These are phyloP conservation scores for Tachysurus vachellii DNA, from an alignment of 2,113 vertebrate genomes.

Conservation along the genomic window DNA sequence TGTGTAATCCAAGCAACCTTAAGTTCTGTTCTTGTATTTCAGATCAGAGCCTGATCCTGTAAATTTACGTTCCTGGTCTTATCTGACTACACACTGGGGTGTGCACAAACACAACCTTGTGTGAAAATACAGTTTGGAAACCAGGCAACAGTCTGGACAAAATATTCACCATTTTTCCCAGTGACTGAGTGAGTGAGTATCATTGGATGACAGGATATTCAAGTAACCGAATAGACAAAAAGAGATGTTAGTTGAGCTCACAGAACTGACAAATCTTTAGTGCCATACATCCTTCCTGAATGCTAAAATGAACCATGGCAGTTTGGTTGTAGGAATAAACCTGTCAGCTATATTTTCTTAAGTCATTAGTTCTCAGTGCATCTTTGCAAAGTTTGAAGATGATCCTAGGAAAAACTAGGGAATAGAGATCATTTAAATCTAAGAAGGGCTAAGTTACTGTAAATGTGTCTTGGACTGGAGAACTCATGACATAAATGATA, in stretches of 20 bases:
- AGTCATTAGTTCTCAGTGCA: neutral
- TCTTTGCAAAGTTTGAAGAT: neutral
- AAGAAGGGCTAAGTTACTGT: neutral
- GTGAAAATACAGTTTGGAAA: slow-evolving; percentile 53
- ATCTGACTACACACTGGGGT: slow-evolving; percentile 32
- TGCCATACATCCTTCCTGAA: neutral
- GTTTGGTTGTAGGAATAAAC: neutral
- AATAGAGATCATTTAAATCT: neutral
- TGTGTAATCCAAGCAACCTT: neutral
- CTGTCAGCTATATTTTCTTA: neutral
- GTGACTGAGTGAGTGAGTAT: slow-evolving; percentile 24
- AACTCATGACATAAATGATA: neutral
- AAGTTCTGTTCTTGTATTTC: neutral
- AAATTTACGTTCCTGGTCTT: neutral
- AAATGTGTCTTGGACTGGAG: neutral
- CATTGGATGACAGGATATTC: slow-evolving; percentile 21
- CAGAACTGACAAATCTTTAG: neutral
- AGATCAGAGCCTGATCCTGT: too few species aligned
- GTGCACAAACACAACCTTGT: slow-evolving; percentile 45
- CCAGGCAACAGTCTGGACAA: slow-evolving; percentile 50
- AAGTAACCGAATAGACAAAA: neutral
- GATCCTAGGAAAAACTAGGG: neutral
- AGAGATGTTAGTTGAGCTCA: neutral
- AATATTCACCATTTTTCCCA: slow-evolving; percentile 59
- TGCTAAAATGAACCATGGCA: neutral